Evolutionary conservation across 2,888 invertebrate genomes (phyloP).

Genomic region (Torymus texanus): DNA sequence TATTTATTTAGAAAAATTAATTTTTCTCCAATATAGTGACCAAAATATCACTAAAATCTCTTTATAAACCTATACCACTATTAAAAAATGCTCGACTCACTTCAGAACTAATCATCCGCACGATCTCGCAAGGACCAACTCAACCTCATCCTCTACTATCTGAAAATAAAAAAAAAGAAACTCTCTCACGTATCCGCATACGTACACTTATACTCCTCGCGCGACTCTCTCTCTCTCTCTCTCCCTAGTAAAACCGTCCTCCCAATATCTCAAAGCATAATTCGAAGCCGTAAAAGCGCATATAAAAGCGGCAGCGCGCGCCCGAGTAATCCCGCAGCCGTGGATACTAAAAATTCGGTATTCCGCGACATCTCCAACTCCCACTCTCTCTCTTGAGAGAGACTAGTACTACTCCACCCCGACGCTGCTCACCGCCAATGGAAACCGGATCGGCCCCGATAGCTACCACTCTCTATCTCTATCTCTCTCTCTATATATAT

Average conservation of each 20-base stretch:
- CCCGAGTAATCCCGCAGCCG: constrained; percentile 48
- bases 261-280: constrained; percentile 52
- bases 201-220: no score
- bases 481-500: no score
- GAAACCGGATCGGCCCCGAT: constrained; percentile 45
- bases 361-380: constrained; percentile 29
- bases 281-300: constrained; percentile 53
- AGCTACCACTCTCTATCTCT: not conserved
- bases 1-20: no score
- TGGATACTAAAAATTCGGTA: constrained; percentile 53
- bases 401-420: no score
- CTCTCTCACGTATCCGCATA: not conserved
- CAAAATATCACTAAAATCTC: no score
- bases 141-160: no score
- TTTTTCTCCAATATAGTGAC: no score
- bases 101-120: no score
- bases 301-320: constrained; percentile 42
- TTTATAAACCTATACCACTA: no score
- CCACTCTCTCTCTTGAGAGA: not conserved
- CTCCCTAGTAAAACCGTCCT: constrained; percentile 32
- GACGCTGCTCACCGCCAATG: constrained; percentile 34
- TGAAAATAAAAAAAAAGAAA: not conserved
- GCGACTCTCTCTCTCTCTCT: no score
- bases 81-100: no score
- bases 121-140: no score